Evolutionary conservation across 2,888 invertebrate genomes (phyloP), one percentile per base, ranked within the genome.

Genomic region (Tyria jacobaeae): DNA sequence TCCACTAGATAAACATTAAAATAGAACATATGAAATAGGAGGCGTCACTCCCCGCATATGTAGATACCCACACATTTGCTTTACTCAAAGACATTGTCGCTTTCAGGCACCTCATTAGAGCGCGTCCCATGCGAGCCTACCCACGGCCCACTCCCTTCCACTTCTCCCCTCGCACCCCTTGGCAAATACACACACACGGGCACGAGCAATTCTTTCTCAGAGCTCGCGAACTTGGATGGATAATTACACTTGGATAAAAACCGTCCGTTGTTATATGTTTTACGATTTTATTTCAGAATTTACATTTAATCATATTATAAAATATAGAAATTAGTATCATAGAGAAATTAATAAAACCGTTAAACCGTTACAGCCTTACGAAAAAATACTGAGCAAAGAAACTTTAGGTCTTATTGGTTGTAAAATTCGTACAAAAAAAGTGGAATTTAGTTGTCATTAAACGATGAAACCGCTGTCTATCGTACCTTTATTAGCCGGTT

Each of bases 71-170:
- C 91, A 92, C 91, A 89, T 92, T 92, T 92, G 92, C 91, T 92
- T 91, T 90, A 89, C 91, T 92, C 91, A 92, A 92, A 92, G 93
- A 93, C 93, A 94, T 93, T 94, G 93, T 93, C 93, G 92, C 93
- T 93, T 93, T 93, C 92, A 93, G 93, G 92, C 93, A 94, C 93
- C 92, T 94, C 93, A 94, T 94, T 94, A 94, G 92, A 92, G 93
- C 89, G 90, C 90, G 92, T 92, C 92, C 92, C 92, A 92, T 91
- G 92, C 91, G 92, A 91, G 92, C 90, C 91, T 90, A 89, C 89
- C 87, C 85, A 76, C 77, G 70, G 81, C 81, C 81, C 75, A 72
- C 73, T 71, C 71, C 71, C 71, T 71, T 69, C 64, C 66, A 69
- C 67, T 78, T 71, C 65, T 67, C 66, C 62, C 65, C 58, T 41